Percentiles rank a stretch among this genome's conserved stretches.
phyloP scores from a whole-genome alignment of 2,888 invertebrate species.

The Myathropa florea region DNA sequence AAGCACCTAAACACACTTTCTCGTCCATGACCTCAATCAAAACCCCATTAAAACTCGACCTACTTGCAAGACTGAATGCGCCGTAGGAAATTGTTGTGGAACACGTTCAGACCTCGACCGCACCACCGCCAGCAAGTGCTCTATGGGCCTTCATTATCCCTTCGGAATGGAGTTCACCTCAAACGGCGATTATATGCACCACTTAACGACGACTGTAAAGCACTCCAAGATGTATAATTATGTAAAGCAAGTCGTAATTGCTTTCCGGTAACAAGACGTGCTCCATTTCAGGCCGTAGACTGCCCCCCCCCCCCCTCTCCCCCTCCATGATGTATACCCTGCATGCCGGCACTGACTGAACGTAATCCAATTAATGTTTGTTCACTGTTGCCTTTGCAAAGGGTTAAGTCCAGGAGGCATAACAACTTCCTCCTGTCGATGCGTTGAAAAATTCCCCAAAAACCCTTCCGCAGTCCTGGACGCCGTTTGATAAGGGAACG shows the following conservation, averaged over 20 bases:
- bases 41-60: too few species aligned
- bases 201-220: neutral
- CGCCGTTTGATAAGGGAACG: slow-evolving; percentile 25
- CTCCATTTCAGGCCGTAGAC: too few species aligned
- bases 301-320: neutral
- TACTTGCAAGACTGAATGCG: too few species aligned
- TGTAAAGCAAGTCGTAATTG: slow-evolving; percentile 10
- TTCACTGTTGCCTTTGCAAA: too few species aligned
- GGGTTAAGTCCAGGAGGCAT: neutral
- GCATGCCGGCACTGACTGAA: too few species aligned
- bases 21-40: too few species aligned
- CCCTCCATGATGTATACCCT: too few species aligned
- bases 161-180: neutral
- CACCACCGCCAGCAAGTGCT: too few species aligned
- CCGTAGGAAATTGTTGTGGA: too few species aligned
- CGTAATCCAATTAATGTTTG: neutral
- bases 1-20: too few species aligned
- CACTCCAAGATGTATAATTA: slow-evolving; percentile 4
- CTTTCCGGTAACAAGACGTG: slow-evolving; percentile 12
- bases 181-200: neutral
- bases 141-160: neutral
- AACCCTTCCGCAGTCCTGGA: neutral
- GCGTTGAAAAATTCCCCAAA: neutral
- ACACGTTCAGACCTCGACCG: too few species aligned
- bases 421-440: neutral